Percentiles rank a stretch among this genome's conserved stretches.
These are phyloP conservation scores for Microcebus tavaratra DNA, from an alignment of 2,113 vertebrate species.

Conservation along the genomic window DNA sequence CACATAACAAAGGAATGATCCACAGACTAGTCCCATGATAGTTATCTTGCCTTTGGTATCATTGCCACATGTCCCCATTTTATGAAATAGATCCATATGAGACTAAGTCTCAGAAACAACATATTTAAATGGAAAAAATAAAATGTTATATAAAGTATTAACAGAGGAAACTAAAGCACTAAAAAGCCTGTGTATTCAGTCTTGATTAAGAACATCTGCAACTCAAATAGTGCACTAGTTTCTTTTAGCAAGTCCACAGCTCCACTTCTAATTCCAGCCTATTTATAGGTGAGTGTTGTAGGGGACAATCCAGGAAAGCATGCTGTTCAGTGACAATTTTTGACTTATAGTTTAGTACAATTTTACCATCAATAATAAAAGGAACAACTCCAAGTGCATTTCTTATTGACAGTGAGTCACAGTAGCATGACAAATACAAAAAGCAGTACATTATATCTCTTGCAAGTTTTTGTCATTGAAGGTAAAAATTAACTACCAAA, in stretches of 20 bases:
- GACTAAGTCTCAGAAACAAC: not conserved
- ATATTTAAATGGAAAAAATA: not conserved
- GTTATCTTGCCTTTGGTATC: not conserved
- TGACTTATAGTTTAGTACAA: not conserved
- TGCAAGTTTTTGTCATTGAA: slow-evolving; percentile 5
- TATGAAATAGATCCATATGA: not conserved
- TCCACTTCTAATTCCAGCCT: not conserved
- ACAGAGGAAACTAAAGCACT: not conserved
- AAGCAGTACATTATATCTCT: not conserved
- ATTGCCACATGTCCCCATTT: not conserved
- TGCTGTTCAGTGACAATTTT: not conserved
- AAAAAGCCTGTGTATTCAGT: too few relatives aligned
- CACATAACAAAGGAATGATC: not conserved
- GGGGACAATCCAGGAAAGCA: not conserved
- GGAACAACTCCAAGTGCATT: not conserved
- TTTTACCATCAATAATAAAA: not conserved
- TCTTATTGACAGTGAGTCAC: not conserved
- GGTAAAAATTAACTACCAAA: not conserved
- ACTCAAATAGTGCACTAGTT: not conserved
- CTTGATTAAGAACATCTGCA: not conserved
- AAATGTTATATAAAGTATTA: not conserved
- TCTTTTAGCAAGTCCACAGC: not conserved
- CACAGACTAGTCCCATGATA: not conserved
- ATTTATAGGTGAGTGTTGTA: not conserved
- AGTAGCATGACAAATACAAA: not conserved